Evolutionary conservation across 2,797 vertebrate genomes (phyloP).

Genomic region (Phyllotis vaccarum): DNA sequence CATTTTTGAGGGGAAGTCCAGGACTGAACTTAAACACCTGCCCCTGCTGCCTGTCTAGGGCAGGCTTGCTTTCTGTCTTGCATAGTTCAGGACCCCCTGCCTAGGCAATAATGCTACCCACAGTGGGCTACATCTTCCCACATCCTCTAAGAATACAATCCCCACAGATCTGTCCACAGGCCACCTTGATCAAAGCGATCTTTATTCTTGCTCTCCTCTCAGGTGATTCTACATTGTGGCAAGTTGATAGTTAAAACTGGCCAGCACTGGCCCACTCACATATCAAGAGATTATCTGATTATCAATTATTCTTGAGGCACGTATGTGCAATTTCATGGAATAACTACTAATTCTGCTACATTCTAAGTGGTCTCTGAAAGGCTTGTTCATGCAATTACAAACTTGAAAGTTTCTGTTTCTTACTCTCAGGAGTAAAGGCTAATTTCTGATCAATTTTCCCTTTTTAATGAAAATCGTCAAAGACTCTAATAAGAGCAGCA

Average conservation of each 20-base stretch:
- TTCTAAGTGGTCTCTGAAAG: slow-evolving; percentile 37
- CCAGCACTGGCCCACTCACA: neutral
- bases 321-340: neutral
- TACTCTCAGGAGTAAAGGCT: neutral
- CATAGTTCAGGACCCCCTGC: neutral
- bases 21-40: neutral
- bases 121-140: neutral
- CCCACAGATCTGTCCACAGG: neutral
- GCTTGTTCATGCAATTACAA: neutral
- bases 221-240: neutral
- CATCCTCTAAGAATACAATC: neutral
- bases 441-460: slow-evolving; percentile 1
- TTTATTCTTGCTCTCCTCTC: neutral
- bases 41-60: neutral
- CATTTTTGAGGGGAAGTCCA: neutral
- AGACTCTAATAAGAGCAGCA: neutral
- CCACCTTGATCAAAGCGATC: neutral
- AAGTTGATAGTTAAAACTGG: neutral
- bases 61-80: neutral
- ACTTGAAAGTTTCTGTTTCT: slow-evolving; percentile 17
- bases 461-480: slow-evolving; percentile 38
- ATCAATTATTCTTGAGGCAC: neutral
- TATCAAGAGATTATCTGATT: neutral
- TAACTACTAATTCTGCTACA: neutral
- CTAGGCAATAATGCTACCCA: neutral